These are phyloP conservation scores for Polia nebulosa DNA, from an alignment of 2,888 invertebrate species.

Conservation along the genomic window DNA sequence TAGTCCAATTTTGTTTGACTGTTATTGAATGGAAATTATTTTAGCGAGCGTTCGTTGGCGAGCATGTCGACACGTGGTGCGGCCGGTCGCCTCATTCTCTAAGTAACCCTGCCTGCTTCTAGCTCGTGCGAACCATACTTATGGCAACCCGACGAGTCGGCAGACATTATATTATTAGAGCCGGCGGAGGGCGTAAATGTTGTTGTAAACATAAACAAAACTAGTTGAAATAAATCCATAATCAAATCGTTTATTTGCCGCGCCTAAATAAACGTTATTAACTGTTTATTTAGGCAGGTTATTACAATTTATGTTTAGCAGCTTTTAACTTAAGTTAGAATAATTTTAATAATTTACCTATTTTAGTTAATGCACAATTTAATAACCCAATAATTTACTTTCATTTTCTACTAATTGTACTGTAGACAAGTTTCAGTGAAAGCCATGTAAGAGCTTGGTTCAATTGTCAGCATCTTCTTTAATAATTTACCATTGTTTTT, in stretches of 20 bases:
- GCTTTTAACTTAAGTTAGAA: conserved; percentile 86
- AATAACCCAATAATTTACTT: conserved; percentile 82
- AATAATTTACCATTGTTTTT: conserved; percentile 79
- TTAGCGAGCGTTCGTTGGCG: conserved; percentile 79
- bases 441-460: conserved; percentile 56
- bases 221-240: conserved; percentile 78
- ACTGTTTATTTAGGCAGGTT: conserved; percentile 66
- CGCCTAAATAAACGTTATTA: conserved; percentile 63
- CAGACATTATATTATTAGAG: conserved; percentile 46
- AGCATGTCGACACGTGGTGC: conserved; percentile 60
- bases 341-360: conserved; percentile 83
- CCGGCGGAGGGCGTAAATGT: conserved; percentile 63
- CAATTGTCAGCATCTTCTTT: conserved; percentile 60
- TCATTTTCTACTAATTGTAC: conserved; percentile 68
- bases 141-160: conserved; percentile 56
- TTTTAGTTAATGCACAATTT: conserved; percentile 86
- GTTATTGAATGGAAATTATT: conserved; percentile 90
- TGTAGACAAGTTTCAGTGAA: conserved; percentile 58
- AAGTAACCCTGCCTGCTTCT: conserved; percentile 65
- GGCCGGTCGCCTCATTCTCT: conserved; percentile 65
- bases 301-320: conserved; percentile 84
- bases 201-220: conserved; percentile 68
- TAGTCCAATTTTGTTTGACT: conserved; percentile 91
- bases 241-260: conserved; percentile 73
- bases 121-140: conserved; percentile 60